Base-by-base conservation (phyloP, 2,113 vertebrate species). In the Triplophysa tibetana region DNA sequence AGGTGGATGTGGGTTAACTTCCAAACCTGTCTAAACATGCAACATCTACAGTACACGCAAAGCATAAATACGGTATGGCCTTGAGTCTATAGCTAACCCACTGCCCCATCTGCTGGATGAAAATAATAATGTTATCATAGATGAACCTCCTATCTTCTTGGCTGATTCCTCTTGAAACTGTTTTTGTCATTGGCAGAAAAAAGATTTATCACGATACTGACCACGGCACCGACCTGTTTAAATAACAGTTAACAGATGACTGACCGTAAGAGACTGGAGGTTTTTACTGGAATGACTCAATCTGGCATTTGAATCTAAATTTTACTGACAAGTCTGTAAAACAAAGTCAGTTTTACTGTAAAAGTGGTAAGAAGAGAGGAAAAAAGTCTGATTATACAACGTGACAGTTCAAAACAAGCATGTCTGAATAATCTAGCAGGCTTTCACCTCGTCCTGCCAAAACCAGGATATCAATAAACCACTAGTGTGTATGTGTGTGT, bases 51-150 rank as follows among this genome's bases (percentile, higher is more conserved):
- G 50, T 11, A 14, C 21, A 11, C n/a, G n/a, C 16, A 1, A 2
- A 50, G 48, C 48, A 50, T 50, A 50, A 13, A 38, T 38, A 38
- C 33, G 0, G 50, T 52, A 52, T 16, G 16, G 14, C 13, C 4
- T 52, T 5, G 3, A 43, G 21, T 65, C 26, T 29, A 73, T 24
- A 11, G 61, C 10, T 3, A 61, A 23, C 10, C 65, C 8, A 79
- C 77, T 70, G 48, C 72, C 23, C 77, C 81, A 74, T 76, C 81
- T 83, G 70, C 17, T 83, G 81, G 12, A 50, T 64, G 17, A 26
- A 19, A 21, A 19, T 26, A 8, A 54, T 61, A 52, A 10, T 50
- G 12, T 24, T 63, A 48, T n/a, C 3, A 73, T 65, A 3, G 33
- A 43, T 38, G 41, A 50, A 19, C 8, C 1, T 52, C 17, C 41